Evolutionary conservation across 2,888 invertebrate genomes (phyloP), one percentile per base, ranked within the genome.

Genomic region (Phasia obesa): DNA sequence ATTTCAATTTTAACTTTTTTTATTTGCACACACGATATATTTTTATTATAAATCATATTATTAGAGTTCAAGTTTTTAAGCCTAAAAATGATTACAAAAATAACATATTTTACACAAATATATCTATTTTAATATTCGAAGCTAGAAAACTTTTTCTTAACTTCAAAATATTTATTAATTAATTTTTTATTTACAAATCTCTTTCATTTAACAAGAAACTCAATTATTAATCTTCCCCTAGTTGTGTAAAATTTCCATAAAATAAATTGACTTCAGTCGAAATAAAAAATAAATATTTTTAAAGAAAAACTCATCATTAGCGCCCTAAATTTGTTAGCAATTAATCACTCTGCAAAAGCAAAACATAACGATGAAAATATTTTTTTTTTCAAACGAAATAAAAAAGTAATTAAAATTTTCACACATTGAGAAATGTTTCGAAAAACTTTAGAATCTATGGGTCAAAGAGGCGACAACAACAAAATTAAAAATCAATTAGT

Each of bases 401-500:
- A 55, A 59, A 69, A 55, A 25, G 31, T 47, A 77, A 57, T 59
- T 60, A 64, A 59, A 44, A 51, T 57, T 51, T 78, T 82, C 67
- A 82, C 82, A 74, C 73, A 70, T 82, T 15, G 6, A 62, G 49
- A 70, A 69, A 42, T n/a, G 35, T 35, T 47, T 53, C 5, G 0
- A 27, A 19, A 31, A 42, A 53, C 57, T 65, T 42, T 42, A 11
- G 15, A 42, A 25, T 7, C 55, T 65, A 55, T 23, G 60, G 83
- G 79, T 79, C 83, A 79, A 76, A 62, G 19, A 19, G 42, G 35
- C 75, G 51, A 35, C 67, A 73, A 42, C 25, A 70, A 69, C n/a
- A 81, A 69, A 49, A 73, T 82, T 69, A 77, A 69, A 78, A 70
- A 83, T 67, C 83, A 76, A 83, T 83, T 83, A 71, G 65, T 67